phyloP scores from a whole-genome alignment of 2,797 vertebrate genomes.

The Acrossocheilus wenchowensis region DNA sequence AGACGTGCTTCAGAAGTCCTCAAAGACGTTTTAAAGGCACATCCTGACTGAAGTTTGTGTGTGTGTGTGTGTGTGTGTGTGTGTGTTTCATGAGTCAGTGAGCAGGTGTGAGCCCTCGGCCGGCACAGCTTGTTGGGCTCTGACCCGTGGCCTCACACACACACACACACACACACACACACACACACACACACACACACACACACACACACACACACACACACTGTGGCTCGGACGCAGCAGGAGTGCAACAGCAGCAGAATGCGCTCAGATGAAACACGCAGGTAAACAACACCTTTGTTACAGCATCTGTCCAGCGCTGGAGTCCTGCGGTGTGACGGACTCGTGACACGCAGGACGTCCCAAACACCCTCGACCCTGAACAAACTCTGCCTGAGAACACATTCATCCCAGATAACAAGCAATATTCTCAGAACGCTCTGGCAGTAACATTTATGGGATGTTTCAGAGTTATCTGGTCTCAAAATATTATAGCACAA shows the following conservation, averaged over 20 bases:
- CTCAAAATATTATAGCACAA: not conserved
- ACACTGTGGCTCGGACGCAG: not conserved
- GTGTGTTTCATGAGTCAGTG: constrained; percentile 65
- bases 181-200: constrained; percentile 48
- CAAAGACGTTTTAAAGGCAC: constrained; percentile 77
- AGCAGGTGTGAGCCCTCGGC: constrained; percentile 59
- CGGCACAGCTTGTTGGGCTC: constrained; percentile 80
- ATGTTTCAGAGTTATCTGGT: not conserved
- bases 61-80: constrained; percentile 60
- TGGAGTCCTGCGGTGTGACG: constrained; percentile 71
- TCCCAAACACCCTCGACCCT: constrained; percentile 65
- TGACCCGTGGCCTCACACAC: constrained; percentile 71
- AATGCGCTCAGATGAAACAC: constrained; percentile 45
- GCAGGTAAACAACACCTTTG: constrained; percentile 79
- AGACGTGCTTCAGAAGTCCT: constrained; percentile 57
- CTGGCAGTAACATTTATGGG: not conserved
- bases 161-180: not conserved
- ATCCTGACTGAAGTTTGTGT: constrained; percentile 67
- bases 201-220: not conserved
- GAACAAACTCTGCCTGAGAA: not conserved
- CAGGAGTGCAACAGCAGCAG: not conserved
- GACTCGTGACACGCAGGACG: constrained; percentile 67
- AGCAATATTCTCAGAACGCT: not conserved
- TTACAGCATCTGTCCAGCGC: constrained; percentile 73
- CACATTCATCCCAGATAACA: not conserved